Percentiles rank a stretch among this genome's conserved stretches.
Conservation (phyloP, 2,888 invertebrate genomes). For the Synergus japonicus region DNA sequence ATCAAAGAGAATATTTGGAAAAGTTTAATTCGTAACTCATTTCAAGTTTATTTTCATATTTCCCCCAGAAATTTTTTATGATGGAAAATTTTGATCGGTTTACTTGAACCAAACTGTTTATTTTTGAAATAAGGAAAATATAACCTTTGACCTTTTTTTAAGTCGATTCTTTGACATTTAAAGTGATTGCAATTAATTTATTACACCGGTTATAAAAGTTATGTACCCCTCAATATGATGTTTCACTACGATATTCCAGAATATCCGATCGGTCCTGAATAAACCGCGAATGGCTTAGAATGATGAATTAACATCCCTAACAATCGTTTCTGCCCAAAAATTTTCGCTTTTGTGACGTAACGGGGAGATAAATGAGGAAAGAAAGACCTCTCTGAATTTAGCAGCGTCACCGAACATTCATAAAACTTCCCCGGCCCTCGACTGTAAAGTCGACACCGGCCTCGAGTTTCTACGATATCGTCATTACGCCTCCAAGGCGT, state of each 20-base stretch:
- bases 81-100: too few relatives aligned
- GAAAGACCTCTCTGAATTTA: constrained; percentile 46
- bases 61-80: too few relatives aligned
- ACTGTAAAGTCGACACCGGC: constrained; percentile 57
- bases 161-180: too few relatives aligned
- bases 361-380: constrained; percentile 35
- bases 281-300: neutral
- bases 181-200: too few relatives aligned
- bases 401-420: constrained; percentile 51
- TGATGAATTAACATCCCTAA: neutral
- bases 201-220: too few relatives aligned
- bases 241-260: too few relatives aligned
- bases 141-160: too few relatives aligned
- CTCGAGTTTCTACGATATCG: constrained; percentile 73
- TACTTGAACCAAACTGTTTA: too few relatives aligned
- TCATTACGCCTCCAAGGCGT: constrained; percentile 73
- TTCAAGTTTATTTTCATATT: neutral
- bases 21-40: neutral
- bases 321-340: neutral
- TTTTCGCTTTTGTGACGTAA: constrained; percentile 18
- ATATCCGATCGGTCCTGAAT: too few relatives aligned
- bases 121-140: too few relatives aligned
- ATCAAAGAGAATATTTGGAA: neutral
- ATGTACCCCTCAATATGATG: too few relatives aligned
- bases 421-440: constrained; percentile 57